Evolutionary conservation across 2,888 invertebrate genomes (phyloP).

Genomic region (Stegana nigrithorax): DNA sequence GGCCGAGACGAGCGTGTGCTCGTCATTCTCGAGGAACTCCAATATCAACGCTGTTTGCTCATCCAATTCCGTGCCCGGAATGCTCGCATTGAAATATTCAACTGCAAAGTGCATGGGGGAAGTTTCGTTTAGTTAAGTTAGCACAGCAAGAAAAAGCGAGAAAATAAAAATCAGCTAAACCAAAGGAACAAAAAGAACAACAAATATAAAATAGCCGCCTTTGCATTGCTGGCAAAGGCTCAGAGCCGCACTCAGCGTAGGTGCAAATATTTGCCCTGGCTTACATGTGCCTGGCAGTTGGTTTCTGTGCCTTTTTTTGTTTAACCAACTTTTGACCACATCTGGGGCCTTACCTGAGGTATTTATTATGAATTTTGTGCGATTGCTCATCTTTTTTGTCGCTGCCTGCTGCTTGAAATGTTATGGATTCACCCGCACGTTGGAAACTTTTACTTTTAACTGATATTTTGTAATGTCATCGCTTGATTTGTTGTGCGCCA

Average conservation of each 20-base stretch:
- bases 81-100: constrained; percentile 63
- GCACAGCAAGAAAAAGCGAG: neutral
- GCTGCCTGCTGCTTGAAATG: neutral
- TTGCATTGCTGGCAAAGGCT: neutral
- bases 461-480: constrained; percentile 2
- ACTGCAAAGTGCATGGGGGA: constrained; percentile 40
- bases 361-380: constrained; percentile 67
- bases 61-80: constrained; percentile 55
- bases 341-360: constrained; percentile 64
- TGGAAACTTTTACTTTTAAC: constrained; percentile 47
- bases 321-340: neutral
- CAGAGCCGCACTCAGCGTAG: neutral
- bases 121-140: neutral
- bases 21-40: constrained; percentile 70
- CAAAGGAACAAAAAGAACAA: constrained; percentile 14
- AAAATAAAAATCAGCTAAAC: too few relatives aligned
- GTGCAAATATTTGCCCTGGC: neutral
- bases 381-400: constrained; percentile 42
- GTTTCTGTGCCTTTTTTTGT: neutral
- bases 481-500: constrained; percentile 9
- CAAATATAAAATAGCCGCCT: too few relatives aligned
- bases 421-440: constrained; percentile 5
- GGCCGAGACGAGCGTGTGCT: constrained; percentile 69
- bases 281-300: neutral
- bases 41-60: constrained; percentile 66